Evolutionary conservation across 2,797 vertebrate species (phyloP).

Genomic region (Coreius guichenoti): DNA sequence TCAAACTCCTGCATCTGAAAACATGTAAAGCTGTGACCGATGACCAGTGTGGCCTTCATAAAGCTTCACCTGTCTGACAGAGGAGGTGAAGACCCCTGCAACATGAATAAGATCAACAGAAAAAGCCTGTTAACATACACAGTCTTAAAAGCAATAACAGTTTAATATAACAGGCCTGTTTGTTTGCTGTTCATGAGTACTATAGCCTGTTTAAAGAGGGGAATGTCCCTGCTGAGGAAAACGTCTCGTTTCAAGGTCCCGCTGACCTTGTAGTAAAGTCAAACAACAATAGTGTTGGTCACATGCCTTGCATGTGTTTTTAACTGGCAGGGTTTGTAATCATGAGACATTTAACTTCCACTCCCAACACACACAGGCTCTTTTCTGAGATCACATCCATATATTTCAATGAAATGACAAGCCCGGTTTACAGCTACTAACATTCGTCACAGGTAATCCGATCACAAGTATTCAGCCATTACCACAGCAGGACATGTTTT

Average conservation of each 20-base stretch:
- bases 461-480: background rate
- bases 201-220: background rate
- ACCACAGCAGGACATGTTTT: background rate
- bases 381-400: background rate
- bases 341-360: background rate
- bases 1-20: background rate
- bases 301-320: background rate
- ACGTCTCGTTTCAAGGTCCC: background rate
- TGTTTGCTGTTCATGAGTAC: background rate
- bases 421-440: background rate
- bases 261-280: constrained; percentile 1
- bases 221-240: constrained; percentile 10
- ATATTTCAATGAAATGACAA: background rate
- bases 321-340: background rate
- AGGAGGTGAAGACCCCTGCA: background rate
- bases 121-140: background rate
- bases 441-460: background rate
- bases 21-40: background rate
- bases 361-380: background rate
- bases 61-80: constrained; percentile 17
- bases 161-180: background rate
- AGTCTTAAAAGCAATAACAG: background rate
- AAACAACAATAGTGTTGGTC: background rate
- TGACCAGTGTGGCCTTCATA: background rate
- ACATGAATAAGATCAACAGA: background rate